Evolutionary conservation across 2,888 invertebrate genomes (phyloP).

Genomic region (Idaea biselata): DNA sequence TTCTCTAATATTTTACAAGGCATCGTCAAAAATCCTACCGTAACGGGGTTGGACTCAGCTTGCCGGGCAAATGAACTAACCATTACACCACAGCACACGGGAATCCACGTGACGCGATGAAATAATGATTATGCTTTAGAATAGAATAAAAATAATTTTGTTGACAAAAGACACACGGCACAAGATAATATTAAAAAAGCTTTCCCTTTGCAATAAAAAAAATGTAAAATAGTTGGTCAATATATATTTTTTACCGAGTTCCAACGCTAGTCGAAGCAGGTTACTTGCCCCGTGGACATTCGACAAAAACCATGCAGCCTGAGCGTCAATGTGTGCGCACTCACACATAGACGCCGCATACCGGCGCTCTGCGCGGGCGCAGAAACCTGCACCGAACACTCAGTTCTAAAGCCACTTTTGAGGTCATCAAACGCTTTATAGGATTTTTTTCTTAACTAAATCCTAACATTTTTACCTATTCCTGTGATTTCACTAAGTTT

Average conservation of each 20-base stretch:
- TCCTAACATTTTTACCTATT: constrained; percentile 48
- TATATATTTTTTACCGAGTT: constrained; percentile 39
- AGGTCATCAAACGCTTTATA: constrained; percentile 76
- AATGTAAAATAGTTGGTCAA: too few relatives aligned
- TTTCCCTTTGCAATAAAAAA: too few relatives aligned
- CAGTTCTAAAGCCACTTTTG: constrained; percentile 72
- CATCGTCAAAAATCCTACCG: too few relatives aligned
- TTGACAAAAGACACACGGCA: too few relatives aligned
- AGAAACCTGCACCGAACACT: constrained; percentile 70
- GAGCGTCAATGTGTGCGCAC: constrained; percentile 42
- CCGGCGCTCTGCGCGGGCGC: constrained; percentile 64
- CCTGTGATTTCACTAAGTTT: constrained; percentile 17
- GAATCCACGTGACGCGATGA: too few relatives aligned
- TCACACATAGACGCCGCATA: constrained; percentile 64
- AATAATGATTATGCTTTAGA: too few relatives aligned
- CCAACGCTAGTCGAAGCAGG: constrained; percentile 50
- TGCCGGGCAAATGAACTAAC: too few relatives aligned
- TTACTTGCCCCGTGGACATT: constrained; percentile 79
- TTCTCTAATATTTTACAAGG: too few relatives aligned
- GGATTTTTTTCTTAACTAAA: constrained; percentile 39
- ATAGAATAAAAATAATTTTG: too few relatives aligned
- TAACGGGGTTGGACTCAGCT: too few relatives aligned
- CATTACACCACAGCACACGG: too few relatives aligned
- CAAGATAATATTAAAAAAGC: too few relatives aligned
- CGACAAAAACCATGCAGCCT: constrained; percentile 79